A percentile compares a stretch with the other conserved stretches of the same genome.
Conservation (phyloP, 1,140 invertebrate species). For the Apis cerana region DNA sequence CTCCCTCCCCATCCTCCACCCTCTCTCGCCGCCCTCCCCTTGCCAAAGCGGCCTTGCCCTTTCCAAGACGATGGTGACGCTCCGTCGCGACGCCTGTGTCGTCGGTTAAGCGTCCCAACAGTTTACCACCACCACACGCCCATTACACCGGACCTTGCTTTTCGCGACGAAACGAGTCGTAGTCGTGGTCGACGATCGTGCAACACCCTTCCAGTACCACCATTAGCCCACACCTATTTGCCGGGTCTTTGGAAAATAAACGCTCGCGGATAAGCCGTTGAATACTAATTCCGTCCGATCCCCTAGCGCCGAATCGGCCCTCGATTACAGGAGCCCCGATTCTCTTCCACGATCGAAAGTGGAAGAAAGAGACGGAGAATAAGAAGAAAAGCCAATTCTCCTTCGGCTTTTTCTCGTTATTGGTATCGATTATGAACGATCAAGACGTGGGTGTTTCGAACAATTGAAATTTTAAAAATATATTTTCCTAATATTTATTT, state of each 20-base stretch:
- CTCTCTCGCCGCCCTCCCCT: neutral
- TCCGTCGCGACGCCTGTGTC: constrained; percentile 39
- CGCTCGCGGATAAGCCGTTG: constrained; percentile 71
- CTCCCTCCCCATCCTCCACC: neutral
- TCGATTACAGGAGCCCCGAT: neutral
- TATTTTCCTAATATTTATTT: no score
- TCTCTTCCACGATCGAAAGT: no score
- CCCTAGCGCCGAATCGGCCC: neutral
- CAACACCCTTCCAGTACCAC: constrained; percentile 20
- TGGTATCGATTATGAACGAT: no score
- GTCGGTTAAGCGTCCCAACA: constrained; percentile 66
- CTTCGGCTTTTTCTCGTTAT: no score
- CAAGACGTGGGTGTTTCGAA: no score
- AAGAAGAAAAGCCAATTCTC: no score
- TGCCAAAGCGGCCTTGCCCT: constrained; percentile 21
- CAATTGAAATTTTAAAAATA: no score
- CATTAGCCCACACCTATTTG: constrained; percentile 66
- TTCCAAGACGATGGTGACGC: neutral
- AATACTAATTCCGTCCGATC: constrained; percentile 69
- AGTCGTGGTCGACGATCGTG: neutral
- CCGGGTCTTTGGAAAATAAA: constrained; percentile 78
- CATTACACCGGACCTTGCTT: constrained; percentile 53
- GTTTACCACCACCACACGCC: constrained; percentile 64
- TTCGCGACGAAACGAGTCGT: constrained; percentile 11
- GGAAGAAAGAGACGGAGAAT: no score